A percentile compares a stretch with the other conserved stretches of the same genome.
Conservation (phyloP, 2,888 invertebrate species). For the Microctonus brassicae region DNA sequence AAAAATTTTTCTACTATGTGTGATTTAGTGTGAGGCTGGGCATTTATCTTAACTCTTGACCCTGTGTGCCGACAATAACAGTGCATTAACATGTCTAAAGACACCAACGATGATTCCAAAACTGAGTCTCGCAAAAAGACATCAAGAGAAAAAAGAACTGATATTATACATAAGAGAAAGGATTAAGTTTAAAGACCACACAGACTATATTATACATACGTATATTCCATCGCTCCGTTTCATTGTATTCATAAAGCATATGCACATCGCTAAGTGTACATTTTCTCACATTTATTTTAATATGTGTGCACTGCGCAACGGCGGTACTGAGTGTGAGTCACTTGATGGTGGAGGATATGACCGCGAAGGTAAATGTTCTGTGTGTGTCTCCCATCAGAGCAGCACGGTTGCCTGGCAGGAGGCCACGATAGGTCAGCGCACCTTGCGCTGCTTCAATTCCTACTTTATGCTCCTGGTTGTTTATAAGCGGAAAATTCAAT, state of each 20-base stretch:
- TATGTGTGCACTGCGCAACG: background rate
- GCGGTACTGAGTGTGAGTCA: slow-evolving; percentile 46
- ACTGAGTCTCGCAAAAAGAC: slow-evolving; percentile 42
- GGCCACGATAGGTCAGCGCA: slow-evolving; percentile 58
- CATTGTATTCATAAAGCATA: background rate
- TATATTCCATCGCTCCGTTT: background rate
- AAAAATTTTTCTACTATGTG: too few relatives aligned
- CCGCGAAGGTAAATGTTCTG: background rate
- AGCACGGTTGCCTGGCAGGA: slow-evolving; percentile 48
- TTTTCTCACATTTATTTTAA: background rate
- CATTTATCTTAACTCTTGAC: slow-evolving; percentile 43
- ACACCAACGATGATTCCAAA: slow-evolving; percentile 44
- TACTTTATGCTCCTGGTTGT: background rate
- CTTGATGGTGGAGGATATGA: slow-evolving; percentile 29
- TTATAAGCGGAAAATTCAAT: background rate
- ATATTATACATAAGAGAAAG: background rate
- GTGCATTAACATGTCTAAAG: slow-evolving; percentile 8
- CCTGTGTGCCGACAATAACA: slow-evolving; percentile 31
- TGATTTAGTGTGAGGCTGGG: too few relatives aligned
- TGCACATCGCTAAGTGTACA: background rate
- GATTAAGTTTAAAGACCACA: slow-evolving; percentile 20
- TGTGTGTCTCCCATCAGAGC: slow-evolving; percentile 36
- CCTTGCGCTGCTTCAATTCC: slow-evolving; percentile 51
- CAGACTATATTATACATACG: too few relatives aligned
- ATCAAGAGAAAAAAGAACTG: slow-evolving; percentile 33